Base-by-base conservation (phyloP, 2,113 vertebrate genomes). In the Thamnaconus septentrionalis region DNA sequence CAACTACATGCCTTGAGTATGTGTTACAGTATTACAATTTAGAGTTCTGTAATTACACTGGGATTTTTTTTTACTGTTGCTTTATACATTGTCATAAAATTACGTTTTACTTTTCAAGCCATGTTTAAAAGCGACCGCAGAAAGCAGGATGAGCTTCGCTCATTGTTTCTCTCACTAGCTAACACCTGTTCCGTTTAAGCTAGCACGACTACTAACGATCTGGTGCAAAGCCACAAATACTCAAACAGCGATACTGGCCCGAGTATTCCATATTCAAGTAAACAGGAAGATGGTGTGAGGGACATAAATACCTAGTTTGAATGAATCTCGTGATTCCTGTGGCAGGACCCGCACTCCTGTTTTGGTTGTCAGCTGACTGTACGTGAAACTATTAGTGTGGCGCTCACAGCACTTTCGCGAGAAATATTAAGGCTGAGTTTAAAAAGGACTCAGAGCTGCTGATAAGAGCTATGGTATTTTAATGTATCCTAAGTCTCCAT, bases 361-460 rank as follows among this genome's bases (percentile, higher is more conserved):
- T 71, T 78, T 59, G 41, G 12, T 9, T 9, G 73, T 81, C 85
- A 86, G 80, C 73, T 85, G 85, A 82, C 73, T 9, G n/a, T 6
- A 8, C 8, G 53, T 5, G 2, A 4, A 3, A 7, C 3, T 1
- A 11, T 8, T 12, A 1, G 8, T 3, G 18, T 55, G 40, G 18
- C 51, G 10, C 6, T 4, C 39, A 0, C 2, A 53, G 62, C 79
- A 82, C 75, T 82, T 89, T 86, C 85, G 68, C 48, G 5, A 66
- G 40, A 55, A 0, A 1, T 4, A 45, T 3, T 8, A 4, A 41
- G n/a, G 9, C 3, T 0, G n/a, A 8, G 39, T 56, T 39, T 51
- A 0, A 31, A 31, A 31, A 31, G 18, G 18, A 31, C 18, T 31
- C 18, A 31, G 18, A 31, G 18, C 18, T 31, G 18, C 18, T 31